Evolutionary conservation across 2,888 invertebrate species (phyloP).

Genomic region (Palloptera scutellata): DNA sequence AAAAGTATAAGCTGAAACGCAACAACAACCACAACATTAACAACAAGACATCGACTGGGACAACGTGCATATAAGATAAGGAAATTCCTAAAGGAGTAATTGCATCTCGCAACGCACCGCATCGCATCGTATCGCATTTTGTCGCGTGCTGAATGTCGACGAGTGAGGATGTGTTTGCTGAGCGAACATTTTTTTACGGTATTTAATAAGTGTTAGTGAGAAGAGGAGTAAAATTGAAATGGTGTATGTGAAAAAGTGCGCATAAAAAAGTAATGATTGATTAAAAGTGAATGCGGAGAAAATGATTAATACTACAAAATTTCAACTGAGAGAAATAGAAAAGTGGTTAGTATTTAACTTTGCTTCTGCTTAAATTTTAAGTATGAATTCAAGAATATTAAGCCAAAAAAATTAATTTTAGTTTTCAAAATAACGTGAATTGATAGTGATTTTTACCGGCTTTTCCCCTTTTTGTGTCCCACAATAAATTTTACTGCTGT

Average conservation of each 20-base stretch:
- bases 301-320: background rate
- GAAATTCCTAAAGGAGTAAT: conserved; percentile 12
- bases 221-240: background rate
- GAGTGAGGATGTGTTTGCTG: conserved; percentile 20
- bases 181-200: background rate
- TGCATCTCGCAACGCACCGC: background rate
- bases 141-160: conserved; percentile 18
- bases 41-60: conserved; percentile 3
- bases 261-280: background rate
- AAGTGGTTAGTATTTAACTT: too few species aligned
- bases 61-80: conserved; percentile 19
- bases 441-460: too few species aligned
- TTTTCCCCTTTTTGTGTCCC: too few species aligned
- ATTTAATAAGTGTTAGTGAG: conserved; percentile 1
- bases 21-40: conserved; percentile 3
- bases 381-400: too few species aligned
- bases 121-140: background rate
- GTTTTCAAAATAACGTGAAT: too few species aligned
- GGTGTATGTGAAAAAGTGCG: background rate
- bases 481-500: too few species aligned
- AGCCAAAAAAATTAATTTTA: too few species aligned
- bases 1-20: background rate
- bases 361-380: too few species aligned
- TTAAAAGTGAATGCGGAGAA: conserved; percentile 1
- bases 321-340: too few species aligned